These are phyloP conservation scores for Ecdyonurus torrentis DNA, from an alignment of 2,888 invertebrate genomes.

Conservation along the genomic window DNA sequence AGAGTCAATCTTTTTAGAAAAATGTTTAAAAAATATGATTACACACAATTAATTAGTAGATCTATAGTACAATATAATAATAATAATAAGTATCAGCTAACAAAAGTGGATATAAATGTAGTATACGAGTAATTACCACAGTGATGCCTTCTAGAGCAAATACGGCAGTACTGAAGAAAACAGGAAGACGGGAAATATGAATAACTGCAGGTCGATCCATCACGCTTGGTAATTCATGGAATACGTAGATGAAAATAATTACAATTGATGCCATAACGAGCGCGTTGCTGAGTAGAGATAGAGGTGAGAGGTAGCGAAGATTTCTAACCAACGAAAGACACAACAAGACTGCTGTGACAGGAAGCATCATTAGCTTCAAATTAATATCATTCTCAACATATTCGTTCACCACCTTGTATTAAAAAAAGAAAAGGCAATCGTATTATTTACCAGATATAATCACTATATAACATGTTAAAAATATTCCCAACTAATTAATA, in stretches of 20 bases:
- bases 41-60: too few species aligned
- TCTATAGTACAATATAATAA: too few species aligned
- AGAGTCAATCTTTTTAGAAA: too few species aligned
- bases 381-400: slow-evolving; percentile 17
- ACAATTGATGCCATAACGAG: slow-evolving; percentile 72
- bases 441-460: too few species aligned
- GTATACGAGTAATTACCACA: slow-evolving; percentile 30
- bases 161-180: not conserved
- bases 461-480: not conserved
- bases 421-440: too few species aligned
- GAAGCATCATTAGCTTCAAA: slow-evolving; percentile 43
- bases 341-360: slow-evolving; percentile 50
- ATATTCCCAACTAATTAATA: not conserved
- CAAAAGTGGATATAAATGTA: too few species aligned
- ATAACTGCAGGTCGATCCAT: slow-evolving; percentile 34
- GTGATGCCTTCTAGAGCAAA: slow-evolving; percentile 52
- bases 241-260: slow-evolving; percentile 77
- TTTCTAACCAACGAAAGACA: slow-evolving; percentile 62
- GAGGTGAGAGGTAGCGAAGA: slow-evolving; percentile 74
- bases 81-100: too few species aligned
- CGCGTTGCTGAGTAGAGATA: slow-evolving; percentile 86
- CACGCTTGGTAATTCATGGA: slow-evolving; percentile 48
- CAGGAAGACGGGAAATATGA: not conserved
- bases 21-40: too few species aligned
- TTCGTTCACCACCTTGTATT: slow-evolving; percentile 3